phyloP scores from a whole-genome alignment of 2,888 invertebrate species.

The Amblyjoppa proteus region DNA sequence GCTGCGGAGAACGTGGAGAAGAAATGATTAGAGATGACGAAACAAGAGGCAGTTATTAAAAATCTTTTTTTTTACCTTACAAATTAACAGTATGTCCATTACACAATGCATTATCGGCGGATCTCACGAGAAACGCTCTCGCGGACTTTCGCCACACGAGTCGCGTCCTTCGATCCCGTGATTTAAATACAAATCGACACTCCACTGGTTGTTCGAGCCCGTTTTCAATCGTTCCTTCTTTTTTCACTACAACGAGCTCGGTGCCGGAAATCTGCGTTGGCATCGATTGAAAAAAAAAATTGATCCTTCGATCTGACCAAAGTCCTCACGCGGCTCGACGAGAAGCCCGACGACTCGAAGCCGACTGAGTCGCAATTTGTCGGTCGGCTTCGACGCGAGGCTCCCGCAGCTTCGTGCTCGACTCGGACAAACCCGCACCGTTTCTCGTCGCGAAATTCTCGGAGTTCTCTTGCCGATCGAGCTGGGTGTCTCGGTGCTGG shows the following conservation, averaged over 20 bases:
- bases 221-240: neutral
- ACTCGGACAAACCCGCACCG: neutral
- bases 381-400: conserved; percentile 10
- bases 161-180: conserved; percentile 21
- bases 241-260: neutral
- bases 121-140: conserved; percentile 45
- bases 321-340: conserved; percentile 9
- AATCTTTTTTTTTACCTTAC: conserved; percentile 77
- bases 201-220: conserved; percentile 21
- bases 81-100: conserved; percentile 77
- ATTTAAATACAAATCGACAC: conserved; percentile 47
- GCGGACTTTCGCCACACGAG: conserved; percentile 25
- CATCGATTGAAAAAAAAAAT: conserved; percentile 24
- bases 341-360: neutral
- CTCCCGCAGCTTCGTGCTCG: neutral
- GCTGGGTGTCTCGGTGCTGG: neutral
- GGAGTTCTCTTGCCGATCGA: neutral
- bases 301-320: conserved; percentile 14
- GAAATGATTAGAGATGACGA: conserved; percentile 1
- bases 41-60: conserved; percentile 51
- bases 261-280: conserved; percentile 22
- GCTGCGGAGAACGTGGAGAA: conserved; percentile 6
- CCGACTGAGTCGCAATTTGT: neutral
- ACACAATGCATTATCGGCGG: conserved; percentile 76
- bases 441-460: neutral